Evolutionary conservation across 2,888 invertebrate species (phyloP), one percentile per base, ranked within the genome.

Genomic region (Mythimna albipuncta): DNA sequence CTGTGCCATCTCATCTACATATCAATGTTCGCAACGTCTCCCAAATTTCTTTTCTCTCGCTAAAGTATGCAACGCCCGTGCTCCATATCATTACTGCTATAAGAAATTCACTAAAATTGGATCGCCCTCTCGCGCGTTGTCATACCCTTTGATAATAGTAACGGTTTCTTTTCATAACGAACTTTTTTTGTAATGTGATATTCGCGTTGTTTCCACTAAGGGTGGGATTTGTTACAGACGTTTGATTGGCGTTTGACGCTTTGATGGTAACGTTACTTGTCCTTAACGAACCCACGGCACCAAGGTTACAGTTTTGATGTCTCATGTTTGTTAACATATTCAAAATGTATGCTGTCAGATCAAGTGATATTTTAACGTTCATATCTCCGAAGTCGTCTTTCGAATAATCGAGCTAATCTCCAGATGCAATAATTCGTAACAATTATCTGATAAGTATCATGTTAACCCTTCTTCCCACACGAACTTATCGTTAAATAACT

Each of bases 121-220:
- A 94, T 95, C 94, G 93, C 94, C 94, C 94, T 92, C 92, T 91
- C 83, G 90, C 90, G 90, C 91, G 91, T 90, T 94, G 93, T 94
- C 94, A 94, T 95, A 95, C 95, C 95, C 94, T 95, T 95, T 93
- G 89, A 92, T 94, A 94, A 94, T 93, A 93, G 93, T 95, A 96
- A 96, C 96, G 96, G 95, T 94, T 95, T 93, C 92, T 94, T 94
- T 94, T 94, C 91, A 92, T 95, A 96, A 95, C 95, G 95, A 94
- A 96, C 94, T 95, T 95, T 89, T 26, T 94, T 94, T 94, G 96
- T 94, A 96, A 96, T 92, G 92, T 87, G 95, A 96, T 96, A 96
- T 94, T 91, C 91, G 89, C 91, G 89, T 94, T 95, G 94, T 95
- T 95, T 94, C 92, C 94, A 89, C 91, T 93, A 93, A 95, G 94